Conservation (phyloP, 2,113 vertebrate species). For the Castor canadensis region DNA sequence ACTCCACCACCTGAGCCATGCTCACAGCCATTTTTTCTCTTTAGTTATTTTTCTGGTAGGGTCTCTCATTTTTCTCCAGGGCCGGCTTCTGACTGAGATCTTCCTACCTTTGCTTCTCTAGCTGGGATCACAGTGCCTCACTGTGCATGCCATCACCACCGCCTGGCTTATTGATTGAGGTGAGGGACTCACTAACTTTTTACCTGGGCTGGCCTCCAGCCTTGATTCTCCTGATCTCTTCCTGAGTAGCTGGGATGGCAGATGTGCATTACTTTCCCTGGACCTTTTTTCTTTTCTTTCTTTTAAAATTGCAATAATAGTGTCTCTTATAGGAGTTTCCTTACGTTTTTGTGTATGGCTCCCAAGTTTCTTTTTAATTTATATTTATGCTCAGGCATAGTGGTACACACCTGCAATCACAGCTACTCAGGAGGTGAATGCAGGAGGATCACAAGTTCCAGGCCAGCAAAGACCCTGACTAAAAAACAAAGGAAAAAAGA, state of each 20-base stretch:
- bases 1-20: too few species aligned
- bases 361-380: not conserved
- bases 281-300: not conserved
- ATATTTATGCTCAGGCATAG: not conserved
- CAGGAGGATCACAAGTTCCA: not conserved
- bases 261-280: not conserved
- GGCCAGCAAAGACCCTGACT: not conserved
- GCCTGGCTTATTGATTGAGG: too few species aligned
- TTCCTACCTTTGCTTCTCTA: too few species aligned
- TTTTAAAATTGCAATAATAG: not conserved
- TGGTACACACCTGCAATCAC: not conserved
- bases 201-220: too few species aligned
- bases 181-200: too few species aligned
- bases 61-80: too few species aligned
- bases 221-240: too few species aligned
- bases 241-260: too few species aligned
- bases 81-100: not conserved
- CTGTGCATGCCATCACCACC: too few species aligned
- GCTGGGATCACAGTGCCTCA: too few species aligned
- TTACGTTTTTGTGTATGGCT: not conserved
- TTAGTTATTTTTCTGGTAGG: too few species aligned
- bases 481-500: not conserved
- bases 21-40: too few species aligned
- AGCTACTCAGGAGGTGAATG: not conserved
- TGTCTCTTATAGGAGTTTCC: not conserved